Percentiles rank a stretch among this genome's conserved stretches.
These are phyloP conservation scores for Alentia gelatinosa DNA, from an alignment of 2,888 invertebrate species.

Conservation along the genomic window DNA sequence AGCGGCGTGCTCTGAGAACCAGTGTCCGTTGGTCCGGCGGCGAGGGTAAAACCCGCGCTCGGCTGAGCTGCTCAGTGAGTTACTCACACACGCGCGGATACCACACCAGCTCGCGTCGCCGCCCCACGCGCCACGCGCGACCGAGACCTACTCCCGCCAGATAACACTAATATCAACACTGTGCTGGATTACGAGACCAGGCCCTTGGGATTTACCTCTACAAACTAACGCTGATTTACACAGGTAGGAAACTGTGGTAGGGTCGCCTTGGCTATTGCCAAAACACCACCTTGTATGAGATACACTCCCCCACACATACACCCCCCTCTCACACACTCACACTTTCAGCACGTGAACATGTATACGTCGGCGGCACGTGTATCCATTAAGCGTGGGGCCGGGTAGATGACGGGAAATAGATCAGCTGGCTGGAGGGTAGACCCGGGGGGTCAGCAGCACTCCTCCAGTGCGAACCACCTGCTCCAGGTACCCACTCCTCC, in stretches of 20 bases:
- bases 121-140: too few relatives aligned
- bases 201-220: not conserved
- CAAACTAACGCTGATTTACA: not conserved
- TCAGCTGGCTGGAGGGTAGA: too few relatives aligned
- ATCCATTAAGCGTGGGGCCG: too few relatives aligned
- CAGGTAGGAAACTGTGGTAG: not conserved
- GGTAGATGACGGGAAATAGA: too few relatives aligned
- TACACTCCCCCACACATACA: not conserved
- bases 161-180: too few relatives aligned
- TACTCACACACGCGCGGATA: not conserved
- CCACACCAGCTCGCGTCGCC: not conserved
- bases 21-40: not conserved
- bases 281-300: not conserved
- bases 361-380: too few relatives aligned
- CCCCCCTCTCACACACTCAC: not conserved
- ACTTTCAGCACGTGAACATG: not conserved
- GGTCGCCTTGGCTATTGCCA: too few relatives aligned
- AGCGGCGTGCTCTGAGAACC: too few relatives aligned
- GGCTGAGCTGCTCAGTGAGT: not conserved
- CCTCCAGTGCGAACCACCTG: not conserved
- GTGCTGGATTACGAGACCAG: too few relatives aligned
- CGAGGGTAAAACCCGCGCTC: not conserved
- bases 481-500: not conserved
- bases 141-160: too few relatives aligned
- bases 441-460: not conserved